A percentile compares a stretch with the other conserved stretches of the same genome.
phyloP scores from a whole-genome alignment of 2,888 invertebrate genomes.

The Epistrophe eligans region DNA sequence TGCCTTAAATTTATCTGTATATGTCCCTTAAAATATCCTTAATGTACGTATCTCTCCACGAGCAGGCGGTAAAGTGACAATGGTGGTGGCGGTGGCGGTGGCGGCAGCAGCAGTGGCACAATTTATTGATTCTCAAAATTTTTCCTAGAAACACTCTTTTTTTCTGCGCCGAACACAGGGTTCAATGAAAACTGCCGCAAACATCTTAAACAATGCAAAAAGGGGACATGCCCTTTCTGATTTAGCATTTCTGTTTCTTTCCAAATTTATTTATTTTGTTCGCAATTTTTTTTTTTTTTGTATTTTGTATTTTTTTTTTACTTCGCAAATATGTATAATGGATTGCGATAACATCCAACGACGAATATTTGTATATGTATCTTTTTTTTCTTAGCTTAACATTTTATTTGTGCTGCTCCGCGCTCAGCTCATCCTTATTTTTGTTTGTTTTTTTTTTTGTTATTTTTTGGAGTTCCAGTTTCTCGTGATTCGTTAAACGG shows the following conservation, averaged over 20 bases:
- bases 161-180: constrained; percentile 51
- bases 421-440: constrained; percentile 21
- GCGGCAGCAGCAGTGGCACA: constrained; percentile 47
- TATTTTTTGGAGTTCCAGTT: constrained; percentile 52
- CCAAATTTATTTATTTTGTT: constrained; percentile 29
- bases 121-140: constrained; percentile 73
- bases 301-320: constrained; percentile 3
- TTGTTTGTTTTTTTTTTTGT: constrained; percentile 8
- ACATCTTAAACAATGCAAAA: constrained; percentile 70
- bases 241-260: constrained; percentile 66
- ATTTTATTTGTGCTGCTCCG: constrained; percentile 23
- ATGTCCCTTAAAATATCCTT: constrained; percentile 51
- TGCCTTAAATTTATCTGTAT: constrained; percentile 30
- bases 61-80: constrained; percentile 20
- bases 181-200: constrained; percentile 72
- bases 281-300: constrained; percentile 10
- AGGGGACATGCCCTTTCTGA: constrained; percentile 71
- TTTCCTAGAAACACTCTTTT: constrained; percentile 70
- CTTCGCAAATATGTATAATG: constrained; percentile 59
- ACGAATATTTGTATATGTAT: constrained; percentile 60
- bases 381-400: constrained; percentile 32
- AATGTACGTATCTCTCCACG: constrained; percentile 15
- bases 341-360: constrained; percentile 71
- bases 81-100: constrained; percentile 29
- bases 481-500: constrained; percentile 66